Conservation (phyloP, 2,113 vertebrate genomes). For the Mohoua ochrocephala region DNA sequence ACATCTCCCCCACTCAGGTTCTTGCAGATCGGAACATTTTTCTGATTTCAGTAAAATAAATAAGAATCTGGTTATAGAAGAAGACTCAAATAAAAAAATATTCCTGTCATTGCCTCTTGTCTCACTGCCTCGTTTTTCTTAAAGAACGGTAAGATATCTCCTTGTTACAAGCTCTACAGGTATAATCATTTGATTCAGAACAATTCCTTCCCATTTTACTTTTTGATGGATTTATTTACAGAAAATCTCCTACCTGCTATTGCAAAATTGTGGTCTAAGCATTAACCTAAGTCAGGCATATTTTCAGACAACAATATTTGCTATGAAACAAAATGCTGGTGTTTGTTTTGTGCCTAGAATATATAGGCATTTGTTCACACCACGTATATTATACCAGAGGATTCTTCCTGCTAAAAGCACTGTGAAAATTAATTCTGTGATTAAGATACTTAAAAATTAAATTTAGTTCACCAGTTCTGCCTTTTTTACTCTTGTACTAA, state of each 20-base stretch:
- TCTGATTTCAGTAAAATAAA: constrained; percentile 54
- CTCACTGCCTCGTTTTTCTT: constrained; percentile 16
- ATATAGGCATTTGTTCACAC: not conserved
- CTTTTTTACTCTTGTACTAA: not conserved
- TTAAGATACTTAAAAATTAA: not conserved
- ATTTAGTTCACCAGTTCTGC: not conserved
- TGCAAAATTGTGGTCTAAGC: not conserved
- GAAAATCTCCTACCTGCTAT: not conserved
- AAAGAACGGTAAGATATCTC: not conserved
- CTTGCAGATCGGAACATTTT: constrained; percentile 62
- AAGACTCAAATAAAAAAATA: constrained; percentile 29
- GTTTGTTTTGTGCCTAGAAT: not conserved
- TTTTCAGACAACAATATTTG: not conserved
- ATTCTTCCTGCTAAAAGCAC: not conserved
- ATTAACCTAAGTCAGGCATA: not conserved
- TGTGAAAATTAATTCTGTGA: not conserved
- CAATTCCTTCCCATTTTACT: not conserved
- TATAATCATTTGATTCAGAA: not conserved
- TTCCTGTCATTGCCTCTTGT: constrained; percentile 28
- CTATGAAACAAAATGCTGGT: not conserved
- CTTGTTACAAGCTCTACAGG: constrained; percentile 7
- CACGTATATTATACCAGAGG: fast-evolving
- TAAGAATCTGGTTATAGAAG: constrained; percentile 16
- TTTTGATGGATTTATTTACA: constrained; percentile 45
- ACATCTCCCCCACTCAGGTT: constrained; percentile 55